Percentiles rank a stretch among this genome's conserved stretches.
These are phyloP conservation scores for Myopa testacea DNA, from an alignment of 2,888 invertebrate genomes.

Conservation along the genomic window DNA sequence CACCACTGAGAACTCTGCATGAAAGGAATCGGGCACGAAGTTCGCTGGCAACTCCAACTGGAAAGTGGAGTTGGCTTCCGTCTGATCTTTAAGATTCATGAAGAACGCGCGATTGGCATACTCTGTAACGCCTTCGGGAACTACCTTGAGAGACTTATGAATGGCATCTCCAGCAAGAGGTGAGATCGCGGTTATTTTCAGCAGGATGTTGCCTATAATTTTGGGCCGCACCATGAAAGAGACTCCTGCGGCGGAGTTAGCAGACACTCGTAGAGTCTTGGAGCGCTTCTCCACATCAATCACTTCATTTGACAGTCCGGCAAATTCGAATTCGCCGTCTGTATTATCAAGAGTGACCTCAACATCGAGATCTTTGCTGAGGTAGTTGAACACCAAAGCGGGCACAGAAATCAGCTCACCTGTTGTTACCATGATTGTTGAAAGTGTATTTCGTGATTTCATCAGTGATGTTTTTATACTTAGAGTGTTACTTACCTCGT, in stretches of 20 bases:
- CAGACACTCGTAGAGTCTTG: conserved; percentile 75
- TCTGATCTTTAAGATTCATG: conserved; percentile 75
- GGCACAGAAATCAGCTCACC: conserved; percentile 89
- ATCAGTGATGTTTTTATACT: no score
- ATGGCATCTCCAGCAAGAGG: conserved; percentile 83
- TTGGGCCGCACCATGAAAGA: conserved; percentile 86
- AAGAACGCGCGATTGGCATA: conserved; percentile 80
- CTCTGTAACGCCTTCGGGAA: conserved; percentile 84
- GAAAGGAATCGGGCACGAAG: conserved; percentile 74
- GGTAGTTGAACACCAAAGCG: conserved; percentile 87
- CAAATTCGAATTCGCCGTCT: conserved; percentile 83
- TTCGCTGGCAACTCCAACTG: conserved; percentile 82
- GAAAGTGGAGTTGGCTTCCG: conserved; percentile 72
- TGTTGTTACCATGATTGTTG: conserved; percentile 19
- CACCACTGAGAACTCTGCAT: conserved; percentile 72
- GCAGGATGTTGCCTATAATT: conserved; percentile 77
- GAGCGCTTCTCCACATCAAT: conserved; percentile 86
- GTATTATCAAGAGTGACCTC: conserved; percentile 86
- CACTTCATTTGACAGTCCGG: conserved; percentile 86
- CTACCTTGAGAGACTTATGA: conserved; percentile 78
- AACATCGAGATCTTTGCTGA: conserved; percentile 79
- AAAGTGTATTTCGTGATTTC: neutral
- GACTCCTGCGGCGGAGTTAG: conserved; percentile 79
- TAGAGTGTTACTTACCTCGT: conserved; percentile 68
- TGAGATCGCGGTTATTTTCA: conserved; percentile 83